Evolutionary conservation across 2,113 vertebrate genomes (phyloP).

Genomic region (Emydocephalus ijimae): DNA sequence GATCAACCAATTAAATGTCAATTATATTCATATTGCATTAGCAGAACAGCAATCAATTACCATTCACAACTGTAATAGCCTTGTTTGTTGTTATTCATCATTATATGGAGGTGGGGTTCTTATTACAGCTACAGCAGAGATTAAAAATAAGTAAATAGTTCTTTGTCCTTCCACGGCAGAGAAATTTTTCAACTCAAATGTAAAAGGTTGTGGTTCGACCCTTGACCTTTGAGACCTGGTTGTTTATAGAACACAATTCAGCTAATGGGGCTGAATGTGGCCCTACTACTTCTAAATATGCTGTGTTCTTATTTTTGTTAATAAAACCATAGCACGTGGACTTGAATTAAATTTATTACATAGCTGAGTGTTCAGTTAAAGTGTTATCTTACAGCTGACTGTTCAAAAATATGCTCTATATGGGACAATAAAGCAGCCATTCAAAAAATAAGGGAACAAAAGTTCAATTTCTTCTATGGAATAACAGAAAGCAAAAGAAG

Average conservation of each 20-base stretch:
- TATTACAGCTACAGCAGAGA: not conserved
- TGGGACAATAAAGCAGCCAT: conserved; percentile 54
- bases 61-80: conserved; percentile 2
- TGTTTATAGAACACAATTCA: too few relatives aligned
- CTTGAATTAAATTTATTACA: too few relatives aligned
- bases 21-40: not conserved
- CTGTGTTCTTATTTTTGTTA: too few relatives aligned
- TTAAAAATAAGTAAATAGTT: conserved; percentile 35
- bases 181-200: not conserved
- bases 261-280: too few relatives aligned
- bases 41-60: not conserved
- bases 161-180: conserved; percentile 30
- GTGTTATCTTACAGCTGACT: conserved; percentile 33
- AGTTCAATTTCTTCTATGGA: conserved; percentile 20
- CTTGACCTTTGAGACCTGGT: too few relatives aligned
- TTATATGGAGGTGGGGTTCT: conserved; percentile 30
- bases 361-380: too few relatives aligned
- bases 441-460: conserved; percentile 52
- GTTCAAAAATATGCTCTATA: conserved; percentile 59
- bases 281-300: too few relatives aligned
- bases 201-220: too few relatives aligned
- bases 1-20: not conserved
- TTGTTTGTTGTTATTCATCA: conserved; percentile 15
- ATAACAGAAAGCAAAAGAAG: not conserved
- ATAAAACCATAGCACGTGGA: too few relatives aligned